Evolutionary conservation across 1,140 invertebrate species (phyloP).

Genomic region (Heliconius hermathena): DNA sequence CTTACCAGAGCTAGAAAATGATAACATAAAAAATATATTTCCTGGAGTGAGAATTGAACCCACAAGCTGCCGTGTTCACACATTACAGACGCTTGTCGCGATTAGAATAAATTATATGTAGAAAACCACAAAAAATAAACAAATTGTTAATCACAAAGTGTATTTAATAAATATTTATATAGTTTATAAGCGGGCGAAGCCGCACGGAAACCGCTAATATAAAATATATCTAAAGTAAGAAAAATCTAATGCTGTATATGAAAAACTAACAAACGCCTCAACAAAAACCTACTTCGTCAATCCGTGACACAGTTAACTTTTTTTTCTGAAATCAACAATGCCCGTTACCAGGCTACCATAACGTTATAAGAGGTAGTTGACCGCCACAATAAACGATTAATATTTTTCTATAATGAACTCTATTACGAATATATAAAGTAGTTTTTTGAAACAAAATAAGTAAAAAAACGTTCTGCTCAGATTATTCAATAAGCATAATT

Average conservation of each 20-base stretch:
- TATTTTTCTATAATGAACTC: slow-evolving; percentile 33
- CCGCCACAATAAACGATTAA: slow-evolving; percentile 42
- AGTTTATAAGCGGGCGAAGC: no score
- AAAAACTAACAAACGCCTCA: not conserved
- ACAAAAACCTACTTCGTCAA: slow-evolving; percentile 11
- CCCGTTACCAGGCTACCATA: slow-evolving; percentile 62
- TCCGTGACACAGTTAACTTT: slow-evolving; percentile 36
- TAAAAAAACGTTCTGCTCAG: slow-evolving; percentile 32
- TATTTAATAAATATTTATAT: no score
- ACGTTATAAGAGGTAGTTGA: slow-evolving; percentile 61
- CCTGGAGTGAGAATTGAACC: no score
- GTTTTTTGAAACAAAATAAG: not conserved
- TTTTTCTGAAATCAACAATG: slow-evolving; percentile 51
- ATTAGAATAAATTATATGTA: no score
- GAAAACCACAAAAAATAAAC: no score
- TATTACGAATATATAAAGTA: slow-evolving; percentile 37
- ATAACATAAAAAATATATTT: no score
- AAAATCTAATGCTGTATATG: not conserved
- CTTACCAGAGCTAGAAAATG: no score
- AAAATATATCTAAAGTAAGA: not conserved
- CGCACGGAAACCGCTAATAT: not conserved
- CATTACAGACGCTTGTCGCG: no score
- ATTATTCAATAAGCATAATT: slow-evolving; percentile 41
- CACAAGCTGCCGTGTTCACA: no score
- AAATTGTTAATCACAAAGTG: no score